Evolutionary conservation across 2,113 vertebrate genomes (phyloP).

Genomic region (Varanus salvator): DNA sequence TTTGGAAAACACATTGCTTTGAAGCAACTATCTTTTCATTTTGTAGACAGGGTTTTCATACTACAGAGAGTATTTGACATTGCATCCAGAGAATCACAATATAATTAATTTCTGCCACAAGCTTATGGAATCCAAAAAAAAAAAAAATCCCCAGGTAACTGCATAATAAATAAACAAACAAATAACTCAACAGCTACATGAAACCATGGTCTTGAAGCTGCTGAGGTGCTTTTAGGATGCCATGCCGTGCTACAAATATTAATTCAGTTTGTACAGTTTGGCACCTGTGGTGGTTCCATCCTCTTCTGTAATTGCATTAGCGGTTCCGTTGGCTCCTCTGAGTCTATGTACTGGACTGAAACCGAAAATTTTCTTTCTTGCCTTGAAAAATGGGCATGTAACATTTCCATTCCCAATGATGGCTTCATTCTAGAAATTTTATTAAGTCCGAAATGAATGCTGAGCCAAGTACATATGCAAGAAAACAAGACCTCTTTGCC

Average conservation of each 20-base stretch:
- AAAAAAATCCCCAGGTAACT: fast-evolving
- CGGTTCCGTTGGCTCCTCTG: not conserved
- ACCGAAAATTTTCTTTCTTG: not conserved
- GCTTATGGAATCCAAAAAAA: fast-evolving
- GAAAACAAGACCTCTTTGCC: not conserved
- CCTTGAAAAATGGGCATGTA: not conserved
- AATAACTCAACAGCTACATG: no score
- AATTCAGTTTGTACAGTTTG: not conserved
- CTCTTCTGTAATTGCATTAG: not conserved
- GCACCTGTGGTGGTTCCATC: not conserved
- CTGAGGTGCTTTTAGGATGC: not conserved
- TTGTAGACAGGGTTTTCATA: not conserved
- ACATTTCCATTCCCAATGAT: not conserved
- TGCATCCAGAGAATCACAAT: not conserved
- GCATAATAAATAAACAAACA: not conserved
- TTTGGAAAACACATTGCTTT: not conserved
- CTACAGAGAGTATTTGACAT: not conserved
- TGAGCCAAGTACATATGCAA: not conserved
- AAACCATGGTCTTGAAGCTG: not conserved
- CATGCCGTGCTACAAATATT: not conserved
- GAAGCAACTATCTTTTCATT: not conserved
- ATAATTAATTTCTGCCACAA: fast-evolving
- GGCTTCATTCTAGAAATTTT: not conserved
- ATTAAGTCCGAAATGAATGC: not conserved
- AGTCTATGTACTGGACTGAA: not conserved